These are phyloP conservation scores for Lepidurus apus DNA, from an alignment of 1,140 invertebrate genomes.

Conservation along the genomic window DNA sequence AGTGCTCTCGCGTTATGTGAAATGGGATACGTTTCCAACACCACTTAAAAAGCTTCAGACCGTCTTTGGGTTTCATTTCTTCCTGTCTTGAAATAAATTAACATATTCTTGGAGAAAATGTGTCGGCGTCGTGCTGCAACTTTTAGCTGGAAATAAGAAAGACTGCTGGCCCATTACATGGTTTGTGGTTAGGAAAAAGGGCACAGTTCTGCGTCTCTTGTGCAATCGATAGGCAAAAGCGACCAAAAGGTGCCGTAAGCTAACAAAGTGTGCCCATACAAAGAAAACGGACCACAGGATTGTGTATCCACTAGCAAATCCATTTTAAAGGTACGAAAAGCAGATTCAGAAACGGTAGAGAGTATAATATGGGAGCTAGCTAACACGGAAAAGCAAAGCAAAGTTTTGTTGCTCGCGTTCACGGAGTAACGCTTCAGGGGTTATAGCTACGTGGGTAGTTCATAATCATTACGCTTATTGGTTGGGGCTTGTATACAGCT, in stretches of 20 bases:
- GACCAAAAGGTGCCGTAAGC: constrained; percentile 2
- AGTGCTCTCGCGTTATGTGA: not conserved
- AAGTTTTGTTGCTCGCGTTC: not conserved
- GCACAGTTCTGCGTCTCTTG: not conserved
- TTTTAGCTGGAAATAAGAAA: not conserved
- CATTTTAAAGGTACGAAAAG: not conserved
- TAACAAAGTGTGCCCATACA: not conserved
- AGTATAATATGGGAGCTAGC: not conserved
- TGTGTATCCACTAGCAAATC: not conserved
- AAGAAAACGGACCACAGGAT: not conserved
- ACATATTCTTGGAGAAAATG: not conserved
- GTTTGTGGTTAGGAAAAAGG: not conserved
- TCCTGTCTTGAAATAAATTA: not conserved
- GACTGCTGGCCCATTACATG: not conserved
- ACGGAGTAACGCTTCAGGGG: not conserved
- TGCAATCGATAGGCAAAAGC: constrained; percentile 11
- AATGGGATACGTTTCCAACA: not conserved
- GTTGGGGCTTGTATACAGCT: not conserved
- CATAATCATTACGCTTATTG: not conserved
- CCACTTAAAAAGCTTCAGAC: not conserved
- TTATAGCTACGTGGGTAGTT: not conserved
- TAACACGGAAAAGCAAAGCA: not conserved
- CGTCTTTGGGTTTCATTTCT: not conserved
- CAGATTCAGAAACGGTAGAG: not conserved
- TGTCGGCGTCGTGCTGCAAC: not conserved